Evolutionary conservation across 2,797 vertebrate genomes (phyloP), one percentile per base, ranked within the genome.

Genomic region (Sebastes aleutianus): DNA sequence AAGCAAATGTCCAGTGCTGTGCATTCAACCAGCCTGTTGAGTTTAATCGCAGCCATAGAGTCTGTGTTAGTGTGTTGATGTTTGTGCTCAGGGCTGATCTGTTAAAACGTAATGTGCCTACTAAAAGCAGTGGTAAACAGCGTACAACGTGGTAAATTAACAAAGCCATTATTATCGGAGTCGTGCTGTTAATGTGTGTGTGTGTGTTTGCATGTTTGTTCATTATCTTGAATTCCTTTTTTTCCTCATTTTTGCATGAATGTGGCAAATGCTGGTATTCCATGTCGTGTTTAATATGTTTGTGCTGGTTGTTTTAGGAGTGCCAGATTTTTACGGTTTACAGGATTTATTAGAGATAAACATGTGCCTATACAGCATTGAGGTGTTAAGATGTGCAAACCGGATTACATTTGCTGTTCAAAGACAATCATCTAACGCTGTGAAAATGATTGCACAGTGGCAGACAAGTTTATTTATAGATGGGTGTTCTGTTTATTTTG

Each of bases 31-130:
- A 53, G 69, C 16, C 20, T 90, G 79, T 93, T 95, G 92, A 85
- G 92, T 95, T 93, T 96, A 93, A 95, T 8, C 93, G 94, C 93
- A 94, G 92, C 92, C 90, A 90, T 90, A 31, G 89, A 92, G 91
- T 92, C 88, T 93, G 91, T 96, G 96, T 96, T 93, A 93, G 94
- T 92, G 83, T 86, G 80, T 95, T 95, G 92, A 93, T 92, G 92
- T 95, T 59, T 79, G 61, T 78, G 74, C 84, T 94, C 94, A 93
- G 95, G 94, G 95, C 95, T 95, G 94, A 95, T 92, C 93, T 96
- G 92, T 94, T 93, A 88, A 94, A 95, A 93, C 71, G 89, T 93
- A 94, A 85, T 91, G 96, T 97, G 95, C 95, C 95, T 96, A 67
- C 31, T 56, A 64, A 84, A 95, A 94, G 82, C 92, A 92, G 90